Conservation (phyloP, 1,140 invertebrate genomes). For the Lamellibrachia luymesi region DNA sequence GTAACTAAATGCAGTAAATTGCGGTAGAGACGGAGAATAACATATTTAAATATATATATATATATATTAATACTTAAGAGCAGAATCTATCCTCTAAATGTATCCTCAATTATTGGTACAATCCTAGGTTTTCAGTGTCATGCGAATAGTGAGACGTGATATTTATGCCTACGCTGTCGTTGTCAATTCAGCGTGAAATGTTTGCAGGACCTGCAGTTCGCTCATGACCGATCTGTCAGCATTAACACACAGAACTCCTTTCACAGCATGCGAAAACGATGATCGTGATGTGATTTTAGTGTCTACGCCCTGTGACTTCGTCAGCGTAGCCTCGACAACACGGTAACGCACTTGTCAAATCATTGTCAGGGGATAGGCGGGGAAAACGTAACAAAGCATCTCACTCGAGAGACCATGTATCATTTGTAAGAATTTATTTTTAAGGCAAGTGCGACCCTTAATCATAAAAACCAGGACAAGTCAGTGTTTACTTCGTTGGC, state of each 20-base stretch:
- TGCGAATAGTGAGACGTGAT: neutral
- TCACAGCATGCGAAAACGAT: neutral
- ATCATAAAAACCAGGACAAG: too few relatives aligned
- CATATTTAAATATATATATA: neutral
- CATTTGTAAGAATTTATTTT: too few relatives aligned
- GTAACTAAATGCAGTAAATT: too few relatives aligned
- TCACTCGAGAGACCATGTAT: too few relatives aligned
- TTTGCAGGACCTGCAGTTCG: neutral
- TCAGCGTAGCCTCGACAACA: neutral
- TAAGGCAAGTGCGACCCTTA: too few relatives aligned
- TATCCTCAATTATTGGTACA: too few relatives aligned
- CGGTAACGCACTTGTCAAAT: neutral
- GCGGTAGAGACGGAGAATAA: neutral
- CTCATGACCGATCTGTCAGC: neutral
- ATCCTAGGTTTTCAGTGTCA: too few relatives aligned
- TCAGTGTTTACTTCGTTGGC: too few relatives aligned
- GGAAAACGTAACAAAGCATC: too few relatives aligned
- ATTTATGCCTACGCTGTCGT: neutral
- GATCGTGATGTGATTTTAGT: neutral
- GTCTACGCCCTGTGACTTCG: neutral
- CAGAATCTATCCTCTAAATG: too few relatives aligned
- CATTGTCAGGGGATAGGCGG: too few relatives aligned
- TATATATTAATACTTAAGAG: too few relatives aligned
- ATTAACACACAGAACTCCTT: conserved; percentile 11
- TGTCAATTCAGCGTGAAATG: neutral